Percentiles rank a stretch among this genome's conserved stretches.
phyloP scores from a whole-genome alignment of 2,888 invertebrate species.

The Epinotia ramella region DNA sequence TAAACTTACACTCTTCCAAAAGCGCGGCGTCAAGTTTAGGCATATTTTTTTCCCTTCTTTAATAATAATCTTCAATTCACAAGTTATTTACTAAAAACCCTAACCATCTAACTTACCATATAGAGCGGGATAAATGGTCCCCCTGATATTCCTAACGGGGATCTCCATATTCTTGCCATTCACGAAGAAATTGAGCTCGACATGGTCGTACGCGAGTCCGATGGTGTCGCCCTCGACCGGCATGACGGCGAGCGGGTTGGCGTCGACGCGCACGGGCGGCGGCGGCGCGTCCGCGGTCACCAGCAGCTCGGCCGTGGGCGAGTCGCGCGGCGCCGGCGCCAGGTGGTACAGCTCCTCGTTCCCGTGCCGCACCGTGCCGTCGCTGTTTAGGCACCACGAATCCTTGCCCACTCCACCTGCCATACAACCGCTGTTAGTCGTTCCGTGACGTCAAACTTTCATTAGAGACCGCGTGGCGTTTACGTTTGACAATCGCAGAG shows the following conservation, averaged over 20 bases:
- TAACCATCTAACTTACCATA: constrained; percentile 89
- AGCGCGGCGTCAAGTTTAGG: too few species aligned
- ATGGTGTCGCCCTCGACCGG: constrained; percentile 97
- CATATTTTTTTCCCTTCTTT: too few species aligned
- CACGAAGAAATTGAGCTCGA: constrained; percentile 96
- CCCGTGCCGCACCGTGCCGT: constrained; percentile 94
- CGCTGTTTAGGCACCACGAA: constrained; percentile 97
- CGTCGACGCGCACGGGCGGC: constrained; percentile 59
- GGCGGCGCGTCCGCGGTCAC: constrained; percentile 70
- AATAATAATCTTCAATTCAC: too few species aligned
- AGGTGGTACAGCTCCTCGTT: constrained; percentile 91
- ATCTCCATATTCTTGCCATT: constrained; percentile 95
- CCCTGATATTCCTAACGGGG: constrained; percentile 94
- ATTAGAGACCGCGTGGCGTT: too few species aligned
- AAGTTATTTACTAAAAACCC: not conserved
- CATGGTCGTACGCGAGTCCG: constrained; percentile 97
- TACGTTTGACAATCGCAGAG: too few species aligned
- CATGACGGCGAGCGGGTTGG: constrained; percentile 71
- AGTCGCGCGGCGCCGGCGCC: constrained; percentile 73
- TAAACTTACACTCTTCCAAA: too few species aligned
- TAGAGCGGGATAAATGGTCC: constrained; percentile 95
- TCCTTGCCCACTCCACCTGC: constrained; percentile 93
- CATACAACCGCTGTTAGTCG: not conserved
- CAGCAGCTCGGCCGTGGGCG: constrained; percentile 76
- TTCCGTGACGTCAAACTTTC: not conserved